These are phyloP conservation scores for Oryzias curvinotus DNA, from an alignment of 2,113 vertebrate genomes.

Conservation along the genomic window DNA sequence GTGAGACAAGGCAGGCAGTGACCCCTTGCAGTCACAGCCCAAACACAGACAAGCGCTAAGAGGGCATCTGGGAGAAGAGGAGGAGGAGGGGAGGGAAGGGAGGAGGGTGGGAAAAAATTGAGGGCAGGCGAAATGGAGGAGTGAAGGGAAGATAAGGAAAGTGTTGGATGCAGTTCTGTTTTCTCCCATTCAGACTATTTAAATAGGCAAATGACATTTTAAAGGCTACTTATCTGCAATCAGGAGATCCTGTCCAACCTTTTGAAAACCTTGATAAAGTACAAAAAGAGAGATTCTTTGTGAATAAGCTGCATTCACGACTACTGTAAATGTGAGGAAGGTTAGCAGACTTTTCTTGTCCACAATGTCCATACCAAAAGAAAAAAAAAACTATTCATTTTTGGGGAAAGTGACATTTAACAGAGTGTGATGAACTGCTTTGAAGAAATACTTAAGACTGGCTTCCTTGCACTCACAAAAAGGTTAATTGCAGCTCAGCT, in stretches of 20 bases:
- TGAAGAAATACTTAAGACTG: constrained; percentile 45
- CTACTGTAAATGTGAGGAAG: constrained; percentile 8
- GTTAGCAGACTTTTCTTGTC: background rate
- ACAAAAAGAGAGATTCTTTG: constrained; percentile 8
- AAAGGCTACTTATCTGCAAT: constrained; percentile 41
- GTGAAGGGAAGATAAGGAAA: constrained; percentile 29
- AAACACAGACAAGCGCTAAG: constrained; percentile 71
- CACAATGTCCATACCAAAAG: constrained; percentile 1
- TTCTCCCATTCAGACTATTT: constrained; percentile 44
- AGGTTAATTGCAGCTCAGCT: constrained; percentile 65
- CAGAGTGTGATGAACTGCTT: constrained; percentile 43
- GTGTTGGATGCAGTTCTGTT: constrained; percentile 24
- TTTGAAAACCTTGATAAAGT: background rate
- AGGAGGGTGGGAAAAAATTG: constrained; percentile 46
- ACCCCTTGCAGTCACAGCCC: constrained; percentile 71
- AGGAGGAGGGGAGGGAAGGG: constrained; percentile 33
- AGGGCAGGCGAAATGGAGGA: constrained; percentile 33
- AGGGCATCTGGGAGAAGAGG: constrained; percentile 58
- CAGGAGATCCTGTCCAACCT: constrained; percentile 25
- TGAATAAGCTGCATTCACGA: constrained; percentile 10
- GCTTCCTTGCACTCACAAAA: constrained; percentile 32
- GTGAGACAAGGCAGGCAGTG: constrained; percentile 73
- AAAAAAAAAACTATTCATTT: constrained; percentile 16
- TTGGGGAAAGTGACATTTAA: constrained; percentile 45
- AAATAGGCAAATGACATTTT: constrained; percentile 35